These are phyloP conservation scores for Mellilla xanthometata DNA, from an alignment of 2,888 invertebrate species.

Conservation along the genomic window DNA sequence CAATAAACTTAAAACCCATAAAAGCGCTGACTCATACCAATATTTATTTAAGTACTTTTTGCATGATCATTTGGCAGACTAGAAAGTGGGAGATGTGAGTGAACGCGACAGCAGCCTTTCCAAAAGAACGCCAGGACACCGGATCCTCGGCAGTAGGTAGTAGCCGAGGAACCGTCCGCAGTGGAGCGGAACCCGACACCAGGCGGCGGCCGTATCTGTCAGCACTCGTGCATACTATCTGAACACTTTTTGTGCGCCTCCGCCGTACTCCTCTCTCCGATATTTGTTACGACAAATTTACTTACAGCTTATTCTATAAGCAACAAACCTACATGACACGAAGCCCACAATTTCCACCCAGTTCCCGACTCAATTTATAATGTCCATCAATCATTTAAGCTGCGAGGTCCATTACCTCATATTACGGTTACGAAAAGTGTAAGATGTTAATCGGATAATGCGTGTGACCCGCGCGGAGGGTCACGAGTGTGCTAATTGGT, in stretches of 20 bases:
- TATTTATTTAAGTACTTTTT: conserved; percentile 1
- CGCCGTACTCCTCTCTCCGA: not conserved
- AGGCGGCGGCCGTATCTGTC: no score
- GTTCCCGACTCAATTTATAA: not conserved
- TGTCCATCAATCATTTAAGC: conserved; percentile 15
- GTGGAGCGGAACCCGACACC: no score
- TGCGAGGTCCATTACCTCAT: conserved; percentile 5
- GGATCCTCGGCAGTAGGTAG: not conserved
- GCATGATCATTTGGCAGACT: not conserved
- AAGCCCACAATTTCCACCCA: not conserved
- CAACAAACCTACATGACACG: not conserved
- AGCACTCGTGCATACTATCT: no score
- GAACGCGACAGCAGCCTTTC: not conserved
- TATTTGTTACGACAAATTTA: no score
- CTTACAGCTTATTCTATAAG: no score
- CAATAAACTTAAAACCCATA: conserved; percentile 5
- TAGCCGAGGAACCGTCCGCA: no score
- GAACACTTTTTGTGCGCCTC: no score
- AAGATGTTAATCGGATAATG: conserved; percentile 29
- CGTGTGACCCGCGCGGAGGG: conserved; percentile 34
- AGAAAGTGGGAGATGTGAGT: no score
- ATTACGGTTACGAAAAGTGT: conserved; percentile 21
- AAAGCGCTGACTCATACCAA: not conserved
- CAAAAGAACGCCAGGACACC: not conserved
- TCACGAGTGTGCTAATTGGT: conserved; percentile 42